Evolutionary conservation across 2,797 vertebrate species (phyloP).

Genomic region (Notolabrus celidotus): DNA sequence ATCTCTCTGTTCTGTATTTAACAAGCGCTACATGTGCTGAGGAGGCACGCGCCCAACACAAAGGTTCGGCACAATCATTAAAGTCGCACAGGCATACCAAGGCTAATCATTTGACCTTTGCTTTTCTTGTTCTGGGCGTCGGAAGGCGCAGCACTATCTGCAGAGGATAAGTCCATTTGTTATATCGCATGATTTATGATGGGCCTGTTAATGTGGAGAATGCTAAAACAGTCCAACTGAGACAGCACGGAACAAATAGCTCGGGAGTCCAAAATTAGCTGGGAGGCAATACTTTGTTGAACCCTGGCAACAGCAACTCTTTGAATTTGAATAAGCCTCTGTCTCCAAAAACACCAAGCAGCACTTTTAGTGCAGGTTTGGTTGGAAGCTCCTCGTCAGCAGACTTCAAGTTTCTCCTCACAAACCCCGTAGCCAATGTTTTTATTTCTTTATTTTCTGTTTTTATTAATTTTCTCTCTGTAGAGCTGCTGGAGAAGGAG

Average conservation of each 20-base stretch:
- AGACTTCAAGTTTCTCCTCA: conserved; percentile 49
- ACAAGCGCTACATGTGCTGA: conserved; percentile 83
- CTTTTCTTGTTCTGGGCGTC: conserved; percentile 75
- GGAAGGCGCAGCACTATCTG: conserved; percentile 72
- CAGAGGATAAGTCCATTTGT: conserved; percentile 79
- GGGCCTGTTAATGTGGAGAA: conserved; percentile 76
- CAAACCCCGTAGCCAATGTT: conserved; percentile 31
- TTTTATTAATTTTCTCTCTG: conserved; percentile 12
- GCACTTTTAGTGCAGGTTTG: conserved; percentile 56
- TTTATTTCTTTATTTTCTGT: conserved; percentile 17
- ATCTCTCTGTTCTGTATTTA: conserved; percentile 82
- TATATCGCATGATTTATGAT: conserved; percentile 83
- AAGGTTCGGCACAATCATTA: conserved; percentile 84
- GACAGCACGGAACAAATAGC: conserved; percentile 77
- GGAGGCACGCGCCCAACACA: conserved; percentile 79
- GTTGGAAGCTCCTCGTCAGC: conserved; percentile 62
- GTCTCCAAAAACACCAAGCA: conserved; percentile 56
- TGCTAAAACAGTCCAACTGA: conserved; percentile 77
- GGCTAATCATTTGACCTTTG: conserved; percentile 86
- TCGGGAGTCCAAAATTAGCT: conserved; percentile 73
- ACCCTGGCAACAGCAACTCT: conserved; percentile 46
- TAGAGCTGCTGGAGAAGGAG: conserved; percentile 8
- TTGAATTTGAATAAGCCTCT: conserved; percentile 61
- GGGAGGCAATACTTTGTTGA: conserved; percentile 64
- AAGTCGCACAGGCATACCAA: conserved; percentile 76